Conservation (phyloP, 2,797 vertebrate genomes). For the Gymnothorax reevesii region DNA sequence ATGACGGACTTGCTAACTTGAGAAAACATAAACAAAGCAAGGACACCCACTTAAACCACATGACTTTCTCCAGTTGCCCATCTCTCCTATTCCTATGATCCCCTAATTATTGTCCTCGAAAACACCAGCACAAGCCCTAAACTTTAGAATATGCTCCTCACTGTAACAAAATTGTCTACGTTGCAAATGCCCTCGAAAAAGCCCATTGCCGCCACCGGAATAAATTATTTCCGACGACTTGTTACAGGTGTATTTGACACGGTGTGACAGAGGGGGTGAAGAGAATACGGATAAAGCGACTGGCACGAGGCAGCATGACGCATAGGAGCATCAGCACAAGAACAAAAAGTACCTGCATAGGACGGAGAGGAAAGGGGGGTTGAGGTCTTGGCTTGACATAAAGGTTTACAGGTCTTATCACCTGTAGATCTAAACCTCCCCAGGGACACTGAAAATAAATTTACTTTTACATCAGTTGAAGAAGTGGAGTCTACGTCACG, state of each 20-base stretch:
- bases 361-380: neutral
- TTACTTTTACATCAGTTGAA: neutral
- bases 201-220: neutral
- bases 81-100: neutral
- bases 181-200: neutral
- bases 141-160: neutral
- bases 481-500: neutral
- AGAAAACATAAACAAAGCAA: neutral
- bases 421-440: neutral
- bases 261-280: neutral
- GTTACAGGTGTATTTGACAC: constrained; percentile 5
- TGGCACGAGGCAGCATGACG: neutral
- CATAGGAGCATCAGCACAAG: neutral
- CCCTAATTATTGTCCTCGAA: neutral
- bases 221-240: neutral
- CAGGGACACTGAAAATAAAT: neutral
- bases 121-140: neutral
- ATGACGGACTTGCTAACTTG: neutral
- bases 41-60: neutral
- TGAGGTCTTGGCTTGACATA: neutral
- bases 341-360: neutral
- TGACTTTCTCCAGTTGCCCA: neutral
- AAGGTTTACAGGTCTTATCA: constrained; percentile 10
- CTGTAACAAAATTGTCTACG: neutral
- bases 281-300: neutral